Base-by-base conservation (phyloP, 2,797 vertebrate genomes). In the Microctenopoma steveboyesi region DNA sequence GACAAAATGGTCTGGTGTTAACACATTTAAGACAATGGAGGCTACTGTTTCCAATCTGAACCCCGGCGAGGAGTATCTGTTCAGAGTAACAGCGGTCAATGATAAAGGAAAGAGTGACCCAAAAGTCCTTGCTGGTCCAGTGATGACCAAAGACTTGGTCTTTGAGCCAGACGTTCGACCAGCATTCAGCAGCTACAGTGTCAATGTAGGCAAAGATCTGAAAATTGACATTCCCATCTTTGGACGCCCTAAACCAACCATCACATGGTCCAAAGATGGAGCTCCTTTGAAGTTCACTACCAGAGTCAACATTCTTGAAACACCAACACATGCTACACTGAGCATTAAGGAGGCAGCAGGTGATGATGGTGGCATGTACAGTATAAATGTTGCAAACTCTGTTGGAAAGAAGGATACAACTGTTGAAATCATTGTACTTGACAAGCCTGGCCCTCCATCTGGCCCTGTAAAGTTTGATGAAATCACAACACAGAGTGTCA, bases 61-160 rank as follows among this genome's bases (percentile, higher is more conserved):
- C 70, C 93, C 97, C 80, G 97, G 98, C 74, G 95, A 96, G 72
- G 97, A 99, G 76, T 99, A 99, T 84, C 83, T 96, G 58, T 99
- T 99, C 67, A 96, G 96, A 94, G 94, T 99, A 64, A 93, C 95
- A 89, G 97, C 98, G 81, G 91, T 98, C 59, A 99, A 99, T 86
- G 98, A 99, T 86, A 99, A 99, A 79, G 98, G 98, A 59, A 98
- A 95, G 85, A 99, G 98, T 88, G 98, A 99, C 78, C 97, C 98
- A 56, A 95, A 95, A 89, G 93, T 95, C 7, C 97, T 99, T 81
- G 95, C 97, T 48, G 96, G 97, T 81, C 96, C 97, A 84, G 92
- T 99, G 71, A 93, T 96, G 91, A 95, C 98, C 79, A 99, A 98
- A 90, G 95, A 99, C 84, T 92, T 99, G 54, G 95, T 99, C 51